Evolutionary conservation across 2,888 invertebrate genomes (phyloP), one percentile per base, ranked within the genome.

Genomic region (Lepetodrilus schrolli): DNA sequence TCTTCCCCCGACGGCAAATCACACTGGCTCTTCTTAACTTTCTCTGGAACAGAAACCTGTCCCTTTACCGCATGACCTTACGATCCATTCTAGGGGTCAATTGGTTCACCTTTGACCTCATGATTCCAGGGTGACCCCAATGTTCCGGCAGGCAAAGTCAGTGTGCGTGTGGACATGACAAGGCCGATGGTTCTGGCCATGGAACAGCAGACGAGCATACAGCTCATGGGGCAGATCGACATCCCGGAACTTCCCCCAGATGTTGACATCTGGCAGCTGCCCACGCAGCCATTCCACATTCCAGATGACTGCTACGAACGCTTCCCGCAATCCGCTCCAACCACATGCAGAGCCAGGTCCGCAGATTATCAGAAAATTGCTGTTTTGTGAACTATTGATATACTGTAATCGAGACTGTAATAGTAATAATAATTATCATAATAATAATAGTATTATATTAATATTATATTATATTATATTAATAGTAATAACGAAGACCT

Each of bases 81-180:
- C n/a, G n/a, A n/a, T n/a, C n/a, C n/a, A n/a, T n/a, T n/a, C n/a
- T n/a, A n/a, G n/a, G n/a, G n/a, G n/a, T n/a, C n/a, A n/a, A n/a
- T n/a, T n/a, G n/a, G n/a, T n/a, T n/a, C n/a, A n/a, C n/a, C 43
- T 43, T 5, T 43, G 43, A 10, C n/a, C 7, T 43, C 7, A 10
- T 5, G 7, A 4, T 50, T 65, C 13, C 74, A 90, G 89, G 90
- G 90, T 47, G 89, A 90, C 77, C 86, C 85, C 0, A 89, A 89
- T 80, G 86, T 89, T 4, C 89, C 89, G 13, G 86, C 89, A 10
- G 84, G 85, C n/a, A 80, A 89, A 68, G 69, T 86, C 1, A 89
- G 87, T 70, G 76, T 89, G 21, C 51, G 76, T 21, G 86, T 80
- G 1, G 84, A 87, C 76, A 74, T 89, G 37, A 74, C 75, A 10